A percentile compares a stretch with the other conserved stretches of the same genome.
Evolutionary conservation across 2,888 invertebrate species (phyloP).

Genomic region (Phanerotoma sp.): DNA sequence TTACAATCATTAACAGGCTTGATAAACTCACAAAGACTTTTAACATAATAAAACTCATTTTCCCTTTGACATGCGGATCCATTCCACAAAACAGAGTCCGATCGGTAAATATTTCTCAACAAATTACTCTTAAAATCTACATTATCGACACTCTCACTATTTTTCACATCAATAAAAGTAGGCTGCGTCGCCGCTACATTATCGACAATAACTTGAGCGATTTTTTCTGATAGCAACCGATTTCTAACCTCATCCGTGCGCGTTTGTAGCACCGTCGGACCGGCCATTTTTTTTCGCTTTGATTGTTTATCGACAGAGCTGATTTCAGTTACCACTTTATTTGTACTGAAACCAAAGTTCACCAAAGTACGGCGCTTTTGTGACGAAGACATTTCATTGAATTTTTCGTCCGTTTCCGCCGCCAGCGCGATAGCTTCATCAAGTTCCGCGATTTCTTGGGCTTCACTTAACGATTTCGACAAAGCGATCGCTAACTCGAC

Average conservation of each 20-base stretch:
- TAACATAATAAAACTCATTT: slow-evolving; percentile 8
- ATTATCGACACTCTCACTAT: slow-evolving; percentile 12
- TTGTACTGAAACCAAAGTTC: slow-evolving; percentile 49
- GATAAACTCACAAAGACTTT: slow-evolving; percentile 8
- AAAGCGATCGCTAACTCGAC: slow-evolving; percentile 57
- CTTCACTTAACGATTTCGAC: slow-evolving; percentile 57
- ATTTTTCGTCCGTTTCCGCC: slow-evolving; percentile 36
- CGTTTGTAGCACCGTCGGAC: slow-evolving; percentile 49
- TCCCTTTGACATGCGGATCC: background rate
- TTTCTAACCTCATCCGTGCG: slow-evolving; percentile 54
- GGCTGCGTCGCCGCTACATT: slow-evolving; percentile 47
- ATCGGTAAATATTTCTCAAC: slow-evolving; percentile 39
- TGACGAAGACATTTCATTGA: slow-evolving; percentile 31
- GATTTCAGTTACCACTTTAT: slow-evolving; percentile 29
- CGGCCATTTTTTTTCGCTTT: slow-evolving; percentile 39
- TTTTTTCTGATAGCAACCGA: slow-evolving; percentile 56
- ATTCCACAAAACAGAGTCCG: slow-evolving; percentile 36
- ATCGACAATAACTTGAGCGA: slow-evolving; percentile 56
- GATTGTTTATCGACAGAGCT: slow-evolving; percentile 26
- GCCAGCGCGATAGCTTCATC: slow-evolving; percentile 47
- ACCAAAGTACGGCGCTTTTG: slow-evolving; percentile 42
- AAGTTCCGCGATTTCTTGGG: slow-evolving; percentile 45
- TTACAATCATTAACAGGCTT: background rate
- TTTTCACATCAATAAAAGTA: background rate
- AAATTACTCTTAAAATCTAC: slow-evolving; percentile 36